Conservation (phyloP, 1,140 invertebrate species). For the Cydia strobilella region DNA sequence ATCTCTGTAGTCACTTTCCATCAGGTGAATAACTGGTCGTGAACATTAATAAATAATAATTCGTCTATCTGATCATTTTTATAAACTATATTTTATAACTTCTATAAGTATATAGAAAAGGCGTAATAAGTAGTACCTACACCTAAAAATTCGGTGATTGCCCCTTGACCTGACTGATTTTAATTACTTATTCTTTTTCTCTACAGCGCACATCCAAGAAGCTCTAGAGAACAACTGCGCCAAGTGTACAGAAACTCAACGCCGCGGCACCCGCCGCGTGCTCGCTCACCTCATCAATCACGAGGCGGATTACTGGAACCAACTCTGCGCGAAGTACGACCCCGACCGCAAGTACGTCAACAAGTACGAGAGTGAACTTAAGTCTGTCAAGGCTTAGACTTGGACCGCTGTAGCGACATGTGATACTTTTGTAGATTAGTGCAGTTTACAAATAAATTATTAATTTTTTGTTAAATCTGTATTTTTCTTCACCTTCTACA, state of each 20-base stretch:
- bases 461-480: neutral
- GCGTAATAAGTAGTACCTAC: too few species aligned
- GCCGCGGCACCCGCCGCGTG: slow-evolving; percentile 77
- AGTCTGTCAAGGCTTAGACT: slow-evolving; percentile 38
- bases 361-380: slow-evolving; percentile 78
- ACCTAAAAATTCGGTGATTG: too few species aligned
- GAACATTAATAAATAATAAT: too few species aligned
- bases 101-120: too few species aligned
- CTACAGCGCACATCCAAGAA: slow-evolving; percentile 80
- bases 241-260: slow-evolving; percentile 83
- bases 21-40: too few species aligned
- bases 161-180: neutral
- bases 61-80: too few species aligned
- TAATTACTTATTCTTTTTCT: neutral
- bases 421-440: neutral
- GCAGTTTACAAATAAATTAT: neutral
- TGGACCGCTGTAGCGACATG: neutral
- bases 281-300: slow-evolving; percentile 80
- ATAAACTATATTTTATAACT: too few species aligned
- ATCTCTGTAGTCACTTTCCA: too few species aligned
- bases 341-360: slow-evolving; percentile 80
- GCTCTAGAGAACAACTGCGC: slow-evolving; percentile 83
- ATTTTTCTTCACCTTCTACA: neutral
- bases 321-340: slow-evolving; percentile 83
- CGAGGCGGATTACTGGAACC: slow-evolving; percentile 81